These are phyloP conservation scores for Stenoptilia bipunctidactyla DNA, from an alignment of 2,888 invertebrate species.

Conservation along the genomic window DNA sequence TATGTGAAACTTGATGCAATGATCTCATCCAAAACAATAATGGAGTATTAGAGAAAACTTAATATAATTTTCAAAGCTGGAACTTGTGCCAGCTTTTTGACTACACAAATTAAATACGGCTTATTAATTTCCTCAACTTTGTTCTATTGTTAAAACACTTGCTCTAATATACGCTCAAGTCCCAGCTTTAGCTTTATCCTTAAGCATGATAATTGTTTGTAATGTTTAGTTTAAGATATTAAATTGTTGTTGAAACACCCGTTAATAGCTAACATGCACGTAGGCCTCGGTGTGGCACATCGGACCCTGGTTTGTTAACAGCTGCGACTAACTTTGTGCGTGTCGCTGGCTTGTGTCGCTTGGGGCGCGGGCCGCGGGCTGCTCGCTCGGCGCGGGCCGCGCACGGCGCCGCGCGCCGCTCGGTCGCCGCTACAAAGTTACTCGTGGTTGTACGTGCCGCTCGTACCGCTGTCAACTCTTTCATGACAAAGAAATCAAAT, in stretches of 20 bases:
- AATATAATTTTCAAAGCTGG: conserved; percentile 20
- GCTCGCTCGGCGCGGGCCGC: conserved; percentile 1
- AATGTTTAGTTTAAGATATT: conserved; percentile 35
- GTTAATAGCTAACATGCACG: conserved; percentile 49
- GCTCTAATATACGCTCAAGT: conserved; percentile 22
- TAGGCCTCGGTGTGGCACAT: conserved; percentile 31
- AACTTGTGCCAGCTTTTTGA: conserved; percentile 38
- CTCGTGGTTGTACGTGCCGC: conserved; percentile 35
- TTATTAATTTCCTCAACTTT: neutral
- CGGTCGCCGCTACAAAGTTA: conserved; percentile 35
- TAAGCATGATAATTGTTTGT: conserved; percentile 56
- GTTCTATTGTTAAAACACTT: too few relatives aligned
- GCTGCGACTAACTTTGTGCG: conserved; percentile 57
- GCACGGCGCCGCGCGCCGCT: conserved; percentile 32
- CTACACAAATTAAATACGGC: conserved; percentile 8
- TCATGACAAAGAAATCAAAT: conserved; percentile 59
- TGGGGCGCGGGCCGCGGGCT: conserved; percentile 1
- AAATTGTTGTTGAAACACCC: conserved; percentile 29
- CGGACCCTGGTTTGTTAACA: conserved; percentile 38
- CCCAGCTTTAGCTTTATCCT: conserved; percentile 48
- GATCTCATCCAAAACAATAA: too few relatives aligned
- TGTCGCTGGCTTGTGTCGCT: too few relatives aligned
- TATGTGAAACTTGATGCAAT: conserved; percentile 18
- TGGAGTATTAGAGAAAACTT: too few relatives aligned
- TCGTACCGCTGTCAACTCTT: conserved; percentile 59